phyloP scores from a whole-genome alignment of 2,113 vertebrate genomes.

The Chiloscyllium plagiosum region DNA sequence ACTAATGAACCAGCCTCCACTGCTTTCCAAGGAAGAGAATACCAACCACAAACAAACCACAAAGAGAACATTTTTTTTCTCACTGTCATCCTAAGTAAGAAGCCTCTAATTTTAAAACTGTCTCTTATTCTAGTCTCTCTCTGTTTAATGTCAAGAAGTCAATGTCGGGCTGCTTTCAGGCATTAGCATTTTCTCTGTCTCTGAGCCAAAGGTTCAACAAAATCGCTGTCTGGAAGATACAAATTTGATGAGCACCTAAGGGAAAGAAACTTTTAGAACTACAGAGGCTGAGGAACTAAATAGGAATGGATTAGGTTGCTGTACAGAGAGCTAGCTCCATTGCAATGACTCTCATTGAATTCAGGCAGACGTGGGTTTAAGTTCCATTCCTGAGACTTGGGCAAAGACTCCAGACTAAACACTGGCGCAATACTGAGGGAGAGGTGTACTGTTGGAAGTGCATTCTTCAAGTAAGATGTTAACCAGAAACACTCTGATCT shows the following conservation, averaged over 20 bases:
- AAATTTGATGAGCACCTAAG: neutral
- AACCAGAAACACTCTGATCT: neutral
- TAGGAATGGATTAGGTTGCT: neutral
- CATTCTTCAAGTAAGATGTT: neutral
- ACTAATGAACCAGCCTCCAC: too few relatives aligned
- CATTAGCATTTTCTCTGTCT: too few relatives aligned
- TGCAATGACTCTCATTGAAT: neutral
- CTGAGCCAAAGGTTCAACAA: too few relatives aligned
- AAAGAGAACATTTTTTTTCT: too few relatives aligned
- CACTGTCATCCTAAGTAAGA: too few relatives aligned
- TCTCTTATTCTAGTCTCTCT: too few relatives aligned
- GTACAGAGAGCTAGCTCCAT: neutral
- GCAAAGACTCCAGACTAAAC: neutral
- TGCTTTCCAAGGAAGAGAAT: too few relatives aligned
- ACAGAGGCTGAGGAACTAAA: neutral
- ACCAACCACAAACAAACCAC: too few relatives aligned
- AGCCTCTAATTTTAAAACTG: too few relatives aligned
- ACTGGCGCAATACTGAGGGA: neutral
- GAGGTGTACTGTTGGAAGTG: neutral
- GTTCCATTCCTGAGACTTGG: neutral
- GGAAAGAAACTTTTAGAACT: neutral
- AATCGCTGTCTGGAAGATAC: too few relatives aligned
- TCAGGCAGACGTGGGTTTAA: neutral
- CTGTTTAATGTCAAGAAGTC: too few relatives aligned
- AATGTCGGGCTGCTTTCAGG: too few relatives aligned